Evolutionary conservation across 2,113 vertebrate genomes (phyloP), one percentile per base, ranked within the genome.

Genomic region (Lipophrys pholis): DNA sequence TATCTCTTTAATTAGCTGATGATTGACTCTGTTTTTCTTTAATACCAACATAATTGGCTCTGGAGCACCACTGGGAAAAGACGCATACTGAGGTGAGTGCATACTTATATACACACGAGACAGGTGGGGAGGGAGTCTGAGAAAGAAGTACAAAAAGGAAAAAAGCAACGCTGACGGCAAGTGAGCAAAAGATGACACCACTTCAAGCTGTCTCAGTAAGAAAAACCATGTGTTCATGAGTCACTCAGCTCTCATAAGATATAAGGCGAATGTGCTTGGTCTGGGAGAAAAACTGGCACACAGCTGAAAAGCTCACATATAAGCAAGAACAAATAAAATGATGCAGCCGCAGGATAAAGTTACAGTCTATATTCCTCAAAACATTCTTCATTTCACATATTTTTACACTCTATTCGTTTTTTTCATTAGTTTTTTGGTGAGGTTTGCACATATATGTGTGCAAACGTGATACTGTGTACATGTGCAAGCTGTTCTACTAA

Each of bases 21-120:
- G 83, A 89, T 87, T 87, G 48, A 64, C 80, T 87, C 73, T 55
- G 38, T 69, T 69, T 75, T 85, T 30, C 21, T 80, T 82, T 64
- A 86, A 88, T 81, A 87, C 80, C 59, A 74, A 48, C 17, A 69
- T 89, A 85, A 91, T 82, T 90, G 73, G 63, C 84, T 81, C 11
- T 40, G 45, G 59, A 68, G 68, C 64, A 78, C 76, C 82, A 65
- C 56, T 42, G 38, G 75, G 72, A 6, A n/a, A 58, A 69, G 30
- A 69, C 30, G 41, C 58, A 17, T 7, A 39, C 14, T 35, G 43
- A n/a, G 12, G 45, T 40, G 40, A 68, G 56, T 21, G 16, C 7
- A 50, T 49, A 16, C n/a, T 52, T 55, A 43, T 51, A 55, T 40
- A 35, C 40, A 15, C 59, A 42, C 35, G 14, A 72, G 40, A 57